Conservation (phyloP, 53 echinoderm and acorn worm species). For the Glandiceps talaboti region DNA sequence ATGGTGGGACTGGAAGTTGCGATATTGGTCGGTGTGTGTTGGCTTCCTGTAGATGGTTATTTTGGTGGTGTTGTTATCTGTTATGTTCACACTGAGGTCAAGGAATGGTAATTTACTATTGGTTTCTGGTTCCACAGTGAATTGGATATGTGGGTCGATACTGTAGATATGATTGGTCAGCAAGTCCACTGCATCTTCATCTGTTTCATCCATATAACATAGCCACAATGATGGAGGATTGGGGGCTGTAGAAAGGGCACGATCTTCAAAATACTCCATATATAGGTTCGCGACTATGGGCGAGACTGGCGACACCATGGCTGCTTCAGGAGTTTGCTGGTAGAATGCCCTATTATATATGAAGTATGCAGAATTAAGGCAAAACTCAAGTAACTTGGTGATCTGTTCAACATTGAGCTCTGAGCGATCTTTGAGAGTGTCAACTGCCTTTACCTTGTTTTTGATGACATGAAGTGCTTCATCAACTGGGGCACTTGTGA, state of each 20-base stretch:
- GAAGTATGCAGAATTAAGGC: constrained; percentile 28
- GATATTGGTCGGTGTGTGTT: constrained; percentile 30
- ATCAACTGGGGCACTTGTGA: constrained; percentile 35
- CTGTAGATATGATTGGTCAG: constrained; percentile 27
- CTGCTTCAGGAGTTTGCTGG: constrained; percentile 31
- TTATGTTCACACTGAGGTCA: constrained; percentile 6
- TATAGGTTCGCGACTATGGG: constrained; percentile 37
- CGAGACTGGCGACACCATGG: constrained; percentile 35
- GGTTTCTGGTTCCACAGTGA: constrained; percentile 19
- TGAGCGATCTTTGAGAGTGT: constrained; percentile 14
- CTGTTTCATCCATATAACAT: constrained; percentile 27
- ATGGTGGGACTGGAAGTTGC: constrained; percentile 16
- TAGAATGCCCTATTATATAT: constrained; percentile 33
- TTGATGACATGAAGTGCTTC: constrained; percentile 21
- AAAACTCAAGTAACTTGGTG: constrained; percentile 19
- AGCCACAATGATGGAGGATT: constrained; percentile 21
- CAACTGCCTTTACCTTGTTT: constrained; percentile 12
- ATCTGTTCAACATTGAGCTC: constrained; percentile 14
- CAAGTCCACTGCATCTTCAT: constrained; percentile 2
- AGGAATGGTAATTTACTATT: constrained; percentile 2
- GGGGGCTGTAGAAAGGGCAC: constrained; percentile 19
- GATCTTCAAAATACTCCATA: constrained; percentile 30
- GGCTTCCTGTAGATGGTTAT: constrained; percentile 20
- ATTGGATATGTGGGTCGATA: constrained; percentile 19
- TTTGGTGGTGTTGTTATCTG: constrained; percentile 8